These are phyloP conservation scores for Cancer borealis DNA, from an alignment of 2,888 invertebrate species.

Conservation along the genomic window DNA sequence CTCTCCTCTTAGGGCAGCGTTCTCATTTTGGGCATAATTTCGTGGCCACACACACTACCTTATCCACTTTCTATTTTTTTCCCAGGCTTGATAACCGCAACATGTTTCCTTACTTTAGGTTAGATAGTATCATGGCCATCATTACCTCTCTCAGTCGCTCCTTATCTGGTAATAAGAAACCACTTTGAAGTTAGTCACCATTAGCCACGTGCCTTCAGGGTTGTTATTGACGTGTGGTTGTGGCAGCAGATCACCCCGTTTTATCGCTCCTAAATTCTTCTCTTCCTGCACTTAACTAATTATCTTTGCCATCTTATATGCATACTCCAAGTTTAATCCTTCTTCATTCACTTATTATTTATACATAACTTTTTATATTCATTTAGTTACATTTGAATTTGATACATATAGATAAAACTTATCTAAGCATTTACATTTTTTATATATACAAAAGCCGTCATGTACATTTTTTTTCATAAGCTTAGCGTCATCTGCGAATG, in stretches of 20 bases:
- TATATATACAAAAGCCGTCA: no score
- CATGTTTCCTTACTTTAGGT: neutral
- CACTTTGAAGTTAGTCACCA: neutral
- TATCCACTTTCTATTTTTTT: neutral
- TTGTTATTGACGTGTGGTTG: neutral
- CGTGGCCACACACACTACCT: neutral
- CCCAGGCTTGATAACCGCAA: neutral
- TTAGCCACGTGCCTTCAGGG: neutral
- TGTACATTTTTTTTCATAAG: neutral
- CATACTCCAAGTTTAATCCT: neutral
- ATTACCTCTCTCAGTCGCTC: neutral
- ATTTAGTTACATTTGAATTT: neutral
- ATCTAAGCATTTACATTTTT: neutral
- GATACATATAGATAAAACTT: neutral
- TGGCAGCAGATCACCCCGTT: no score
- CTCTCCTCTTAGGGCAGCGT: neutral
- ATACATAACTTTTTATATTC: neutral
- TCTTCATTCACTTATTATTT: neutral
- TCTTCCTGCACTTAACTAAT: neutral
- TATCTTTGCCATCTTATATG: neutral
- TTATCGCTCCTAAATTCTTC: neutral
- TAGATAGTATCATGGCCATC: neutral
- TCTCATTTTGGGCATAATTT: neutral
- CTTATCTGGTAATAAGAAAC: neutral
- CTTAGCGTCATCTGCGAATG: neutral